These are phyloP conservation scores for Hydrozoanthus tunicans DNA, from an alignment of 64 coral and sea anemone genomes.

Conservation along the genomic window DNA sequence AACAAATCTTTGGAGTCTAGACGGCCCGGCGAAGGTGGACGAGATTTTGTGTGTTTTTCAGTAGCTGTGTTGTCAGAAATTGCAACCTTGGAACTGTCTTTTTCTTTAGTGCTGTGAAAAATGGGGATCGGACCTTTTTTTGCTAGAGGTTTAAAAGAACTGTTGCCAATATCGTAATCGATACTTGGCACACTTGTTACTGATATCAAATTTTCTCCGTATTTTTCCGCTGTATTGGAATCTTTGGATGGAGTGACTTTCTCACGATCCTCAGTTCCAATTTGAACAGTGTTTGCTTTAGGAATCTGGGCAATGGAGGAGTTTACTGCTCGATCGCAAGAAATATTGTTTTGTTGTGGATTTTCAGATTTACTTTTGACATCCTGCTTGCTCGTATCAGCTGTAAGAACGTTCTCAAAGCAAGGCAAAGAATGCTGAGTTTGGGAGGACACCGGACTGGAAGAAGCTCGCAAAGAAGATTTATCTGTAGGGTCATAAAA, in stretches of 20 bases:
- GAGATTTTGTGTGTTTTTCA: conserved; percentile 17
- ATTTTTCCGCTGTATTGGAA: neutral
- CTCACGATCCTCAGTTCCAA: neutral
- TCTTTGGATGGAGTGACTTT: neutral
- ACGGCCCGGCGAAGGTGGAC: conserved; percentile 55
- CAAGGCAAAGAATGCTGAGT: neutral
- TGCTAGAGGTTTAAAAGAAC: neutral
- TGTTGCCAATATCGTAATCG: neutral
- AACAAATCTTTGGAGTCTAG: conserved; percentile 81
- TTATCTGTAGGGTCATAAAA: conserved; percentile 22
- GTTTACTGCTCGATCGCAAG: neutral
- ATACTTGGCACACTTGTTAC: neutral
- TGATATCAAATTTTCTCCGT: neutral
- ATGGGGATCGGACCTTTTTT: neutral
- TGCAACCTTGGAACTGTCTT: neutral
- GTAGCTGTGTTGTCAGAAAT: neutral
- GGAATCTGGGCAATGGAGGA: neutral
- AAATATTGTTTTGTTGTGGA: neutral
- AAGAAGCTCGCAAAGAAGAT: neutral
- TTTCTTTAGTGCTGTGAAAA: neutral
- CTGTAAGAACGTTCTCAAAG: neutral
- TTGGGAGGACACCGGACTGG: neutral
- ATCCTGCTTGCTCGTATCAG: neutral
- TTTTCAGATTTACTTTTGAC: neutral
- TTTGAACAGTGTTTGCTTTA: neutral